phyloP scores from a whole-genome alignment of 2,797 vertebrate genomes.

The Rhinophrynus dorsalis region DNA sequence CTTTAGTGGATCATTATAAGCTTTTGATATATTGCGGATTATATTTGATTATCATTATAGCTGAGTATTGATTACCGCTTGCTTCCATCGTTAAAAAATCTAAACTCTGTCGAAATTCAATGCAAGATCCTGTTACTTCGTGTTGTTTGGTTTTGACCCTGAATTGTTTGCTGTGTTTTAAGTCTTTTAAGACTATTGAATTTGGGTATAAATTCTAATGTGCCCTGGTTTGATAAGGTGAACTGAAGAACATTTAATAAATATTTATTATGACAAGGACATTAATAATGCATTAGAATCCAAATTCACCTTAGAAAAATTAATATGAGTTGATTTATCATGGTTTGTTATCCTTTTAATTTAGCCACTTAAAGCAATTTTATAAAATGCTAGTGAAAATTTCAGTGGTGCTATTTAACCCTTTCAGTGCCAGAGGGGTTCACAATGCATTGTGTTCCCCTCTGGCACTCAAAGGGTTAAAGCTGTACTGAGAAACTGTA shows the following conservation, averaged over 20 bases:
- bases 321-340: not conserved
- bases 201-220: not conserved
- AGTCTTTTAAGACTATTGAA: not conserved
- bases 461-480: too few species aligned
- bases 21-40: constrained; percentile 71
- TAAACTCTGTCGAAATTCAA: constrained; percentile 21
- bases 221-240: not conserved
- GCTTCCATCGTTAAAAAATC: constrained; percentile 47
- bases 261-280: not conserved
- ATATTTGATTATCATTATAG: constrained; percentile 76
- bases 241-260: not conserved
- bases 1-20: constrained; percentile 75
- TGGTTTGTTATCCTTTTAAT: not conserved
- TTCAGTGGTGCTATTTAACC: too few species aligned
- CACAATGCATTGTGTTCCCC: too few species aligned
- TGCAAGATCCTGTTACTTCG: constrained; percentile 2
- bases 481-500: too few species aligned
- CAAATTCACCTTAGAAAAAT: not conserved
- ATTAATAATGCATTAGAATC: not conserved
- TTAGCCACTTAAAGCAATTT: too few species aligned
- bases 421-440: too few species aligned
- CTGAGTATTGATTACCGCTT: constrained; percentile 77
- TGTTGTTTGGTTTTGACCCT: not conserved
- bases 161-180: not conserved
- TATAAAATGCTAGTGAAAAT: not conserved